Percentiles rank a stretch among this genome's conserved stretches.
Evolutionary conservation across 2,797 vertebrate genomes (phyloP).

Genomic region (Syncerus caffer): DNA sequence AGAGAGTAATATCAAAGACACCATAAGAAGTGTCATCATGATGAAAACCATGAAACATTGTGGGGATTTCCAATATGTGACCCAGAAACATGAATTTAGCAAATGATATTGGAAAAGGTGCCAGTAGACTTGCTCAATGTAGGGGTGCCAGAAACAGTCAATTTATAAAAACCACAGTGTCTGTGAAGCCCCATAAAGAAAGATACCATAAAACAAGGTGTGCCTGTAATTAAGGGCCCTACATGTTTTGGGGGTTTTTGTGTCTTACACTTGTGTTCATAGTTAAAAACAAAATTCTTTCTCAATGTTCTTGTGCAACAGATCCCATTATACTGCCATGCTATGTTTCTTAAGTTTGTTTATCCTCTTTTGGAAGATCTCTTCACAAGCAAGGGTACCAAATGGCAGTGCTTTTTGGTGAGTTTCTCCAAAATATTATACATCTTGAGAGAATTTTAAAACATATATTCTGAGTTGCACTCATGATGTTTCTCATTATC

Average conservation of each 20-base stretch:
- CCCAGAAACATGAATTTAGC: background rate
- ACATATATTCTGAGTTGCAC: background rate
- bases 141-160: background rate
- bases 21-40: background rate
- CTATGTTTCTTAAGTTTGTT: background rate
- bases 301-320: background rate
- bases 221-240: background rate
- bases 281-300: background rate
- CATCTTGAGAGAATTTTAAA: background rate
- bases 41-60: background rate
- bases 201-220: background rate
- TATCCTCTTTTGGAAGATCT: background rate
- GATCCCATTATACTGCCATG: background rate
- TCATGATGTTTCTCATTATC: background rate
- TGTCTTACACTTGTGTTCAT: background rate
- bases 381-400: background rate
- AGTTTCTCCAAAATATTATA: background rate
- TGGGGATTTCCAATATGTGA: background rate
- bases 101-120: background rate
- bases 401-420: background rate
- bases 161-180: background rate
- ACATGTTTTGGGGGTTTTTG: background rate
- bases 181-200: background rate
- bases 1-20: background rate
- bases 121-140: background rate